Percentiles rank a stretch among this genome's conserved stretches.
These are phyloP conservation scores for Campylomormyrus numenius DNA, from an alignment of 2,113 vertebrate genomes.

Conservation along the genomic window DNA sequence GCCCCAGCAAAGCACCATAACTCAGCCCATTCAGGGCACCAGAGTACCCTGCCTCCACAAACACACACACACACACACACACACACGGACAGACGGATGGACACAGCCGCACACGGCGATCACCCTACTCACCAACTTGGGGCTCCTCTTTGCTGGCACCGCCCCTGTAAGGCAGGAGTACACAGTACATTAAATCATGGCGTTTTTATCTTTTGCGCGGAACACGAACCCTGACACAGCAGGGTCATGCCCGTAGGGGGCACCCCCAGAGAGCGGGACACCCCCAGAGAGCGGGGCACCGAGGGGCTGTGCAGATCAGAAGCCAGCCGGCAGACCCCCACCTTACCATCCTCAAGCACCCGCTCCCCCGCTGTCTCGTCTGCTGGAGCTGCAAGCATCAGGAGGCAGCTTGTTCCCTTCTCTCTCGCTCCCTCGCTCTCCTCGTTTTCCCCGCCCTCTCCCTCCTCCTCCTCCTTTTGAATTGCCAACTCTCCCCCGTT, in stretches of 20 bases:
- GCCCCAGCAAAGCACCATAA: neutral
- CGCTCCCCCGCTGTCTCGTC: slow-evolving; percentile 63
- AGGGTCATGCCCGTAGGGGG: slow-evolving; percentile 65
- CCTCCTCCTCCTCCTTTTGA: slow-evolving; percentile 28
- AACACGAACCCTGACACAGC: slow-evolving; percentile 54
- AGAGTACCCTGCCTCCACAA: neutral
- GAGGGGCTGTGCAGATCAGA: slow-evolving; percentile 62
- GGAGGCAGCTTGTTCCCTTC: slow-evolving; percentile 52
- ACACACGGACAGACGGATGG: too few relatives aligned
- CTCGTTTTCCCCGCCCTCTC: slow-evolving; percentile 27
- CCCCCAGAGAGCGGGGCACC: slow-evolving; percentile 59
- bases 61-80: neutral
- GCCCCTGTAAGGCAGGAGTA: slow-evolving; percentile 72
- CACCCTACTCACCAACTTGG: slow-evolving; percentile 89
- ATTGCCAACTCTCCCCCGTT: slow-evolving; percentile 28
- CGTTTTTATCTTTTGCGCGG: slow-evolving; percentile 48
- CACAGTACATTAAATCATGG: slow-evolving; percentile 48
- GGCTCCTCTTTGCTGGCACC: slow-evolving; percentile 95
- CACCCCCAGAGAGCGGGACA: slow-evolving; percentile 53
- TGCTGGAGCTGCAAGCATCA: slow-evolving; percentile 64
- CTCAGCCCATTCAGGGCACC: neutral
- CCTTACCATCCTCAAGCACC: slow-evolving; percentile 74
- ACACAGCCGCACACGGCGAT: neutral
- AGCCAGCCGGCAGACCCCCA: slow-evolving; percentile 76
- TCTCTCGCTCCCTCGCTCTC: slow-evolving; percentile 22